These are phyloP conservation scores for Tethea ocularis DNA, from an alignment of 2,888 invertebrate species.

Conservation along the genomic window DNA sequence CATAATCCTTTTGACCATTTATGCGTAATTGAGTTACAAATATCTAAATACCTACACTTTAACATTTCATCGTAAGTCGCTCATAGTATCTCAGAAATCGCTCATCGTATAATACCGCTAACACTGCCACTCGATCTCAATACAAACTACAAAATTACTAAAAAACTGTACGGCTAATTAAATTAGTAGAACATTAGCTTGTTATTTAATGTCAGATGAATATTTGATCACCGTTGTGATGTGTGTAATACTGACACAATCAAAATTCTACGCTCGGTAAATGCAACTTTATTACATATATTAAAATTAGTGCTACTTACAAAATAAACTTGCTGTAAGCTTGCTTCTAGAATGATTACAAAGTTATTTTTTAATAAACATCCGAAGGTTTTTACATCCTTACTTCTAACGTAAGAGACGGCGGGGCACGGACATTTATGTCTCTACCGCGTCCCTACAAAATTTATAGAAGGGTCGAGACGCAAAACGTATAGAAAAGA, in stretches of 20 bases:
- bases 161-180: conserved; percentile 7
- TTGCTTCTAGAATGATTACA: too few relatives aligned
- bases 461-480: too few relatives aligned
- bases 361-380: too few relatives aligned
- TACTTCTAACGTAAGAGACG: too few relatives aligned
- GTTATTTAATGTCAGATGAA: conserved; percentile 5
- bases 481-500: too few relatives aligned
- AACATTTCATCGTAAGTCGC: too few relatives aligned
- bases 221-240: neutral
- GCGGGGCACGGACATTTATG: too few relatives aligned
- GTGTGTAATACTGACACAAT: neutral
- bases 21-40: too few relatives aligned
- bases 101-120: neutral
- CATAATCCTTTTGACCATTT: too few relatives aligned
- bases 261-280: neutral
- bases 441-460: too few relatives aligned
- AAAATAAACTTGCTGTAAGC: neutral
- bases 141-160: neutral
- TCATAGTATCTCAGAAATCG: neutral
- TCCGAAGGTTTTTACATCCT: too few relatives aligned
- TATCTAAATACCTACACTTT: too few relatives aligned
- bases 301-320: neutral
- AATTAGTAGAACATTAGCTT: conserved; percentile 9
- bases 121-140: neutral
- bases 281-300: neutral